phyloP scores from a whole-genome alignment of 1,140 invertebrate species.

The Drosophila ohnishii region DNA sequence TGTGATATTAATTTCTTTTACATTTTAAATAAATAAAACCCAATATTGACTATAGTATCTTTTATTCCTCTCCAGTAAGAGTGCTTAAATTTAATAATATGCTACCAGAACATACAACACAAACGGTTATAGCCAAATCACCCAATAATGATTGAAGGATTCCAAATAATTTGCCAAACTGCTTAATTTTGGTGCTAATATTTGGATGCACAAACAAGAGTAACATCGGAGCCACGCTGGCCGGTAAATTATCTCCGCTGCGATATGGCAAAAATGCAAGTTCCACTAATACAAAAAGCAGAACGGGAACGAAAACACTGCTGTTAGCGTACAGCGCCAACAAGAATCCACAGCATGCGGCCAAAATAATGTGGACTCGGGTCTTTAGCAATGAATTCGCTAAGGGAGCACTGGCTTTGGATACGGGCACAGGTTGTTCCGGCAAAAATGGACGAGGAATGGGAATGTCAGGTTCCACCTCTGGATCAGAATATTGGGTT shows the following conservation, averaged over 20 bases:
- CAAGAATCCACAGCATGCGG: conserved; percentile 14
- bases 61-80: conserved; percentile 26
- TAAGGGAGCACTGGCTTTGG: neutral
- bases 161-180: conserved; percentile 30
- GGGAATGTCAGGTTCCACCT: conserved; percentile 33
- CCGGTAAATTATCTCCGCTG: conserved; percentile 4
- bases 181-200: conserved; percentile 28
- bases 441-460: conserved; percentile 17
- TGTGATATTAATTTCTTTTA: neutral
- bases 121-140: conserved; percentile 32
- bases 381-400: conserved; percentile 6
- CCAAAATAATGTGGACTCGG: conserved; percentile 24
- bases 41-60: no score
- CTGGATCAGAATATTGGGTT: conserved; percentile 27
- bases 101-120: conserved; percentile 26
- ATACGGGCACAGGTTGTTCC: conserved; percentile 1
- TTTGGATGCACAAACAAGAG: conserved; percentile 20
- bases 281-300: conserved; percentile 19
- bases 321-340: conserved; percentile 23
- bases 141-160: conserved; percentile 27
- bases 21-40: neutral
- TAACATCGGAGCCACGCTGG: conserved; percentile 20
- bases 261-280: conserved; percentile 21
- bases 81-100: conserved; percentile 14
- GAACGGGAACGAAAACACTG: conserved; percentile 30